These are phyloP conservation scores for Spilarctia lutea DNA, from an alignment of 2,888 invertebrate genomes.

Conservation along the genomic window DNA sequence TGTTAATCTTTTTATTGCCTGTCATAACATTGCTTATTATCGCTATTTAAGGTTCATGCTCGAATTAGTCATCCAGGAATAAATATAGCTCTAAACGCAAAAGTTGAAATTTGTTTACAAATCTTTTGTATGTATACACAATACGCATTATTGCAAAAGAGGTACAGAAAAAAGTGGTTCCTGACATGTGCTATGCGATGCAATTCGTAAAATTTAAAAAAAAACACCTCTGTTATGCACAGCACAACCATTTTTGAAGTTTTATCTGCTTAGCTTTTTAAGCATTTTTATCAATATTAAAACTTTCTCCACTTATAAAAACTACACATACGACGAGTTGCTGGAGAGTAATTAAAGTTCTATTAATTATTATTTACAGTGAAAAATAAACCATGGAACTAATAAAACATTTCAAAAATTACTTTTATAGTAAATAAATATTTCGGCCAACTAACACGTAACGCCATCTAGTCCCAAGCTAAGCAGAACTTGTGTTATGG, in stretches of 20 bases:
- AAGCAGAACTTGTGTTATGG: too few species aligned
- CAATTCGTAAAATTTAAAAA: too few species aligned
- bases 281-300: constrained; percentile 16
- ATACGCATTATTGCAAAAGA: too few species aligned
- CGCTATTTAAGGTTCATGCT: constrained; percentile 18
- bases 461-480: too few species aligned
- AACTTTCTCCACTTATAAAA: constrained; percentile 27
- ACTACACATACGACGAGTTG: constrained; percentile 8
- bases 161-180: too few species aligned
- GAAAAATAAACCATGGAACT: not conserved
- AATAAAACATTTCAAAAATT: too few species aligned
- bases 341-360: not conserved
- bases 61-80: not conserved
- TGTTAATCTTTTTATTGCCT: constrained; percentile 47
- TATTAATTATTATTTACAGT: not conserved
- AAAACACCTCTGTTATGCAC: not conserved
- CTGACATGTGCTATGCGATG: too few species aligned
- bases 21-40: constrained; percentile 37
- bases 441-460: too few species aligned
- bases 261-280: not conserved
- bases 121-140: not conserved
- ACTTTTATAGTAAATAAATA: too few species aligned
- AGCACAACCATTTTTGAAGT: not conserved
- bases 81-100: not conserved
- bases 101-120: not conserved